Evolutionary conservation across 2,888 invertebrate genomes (phyloP).

Genomic region (Cheilosia pagana): DNA sequence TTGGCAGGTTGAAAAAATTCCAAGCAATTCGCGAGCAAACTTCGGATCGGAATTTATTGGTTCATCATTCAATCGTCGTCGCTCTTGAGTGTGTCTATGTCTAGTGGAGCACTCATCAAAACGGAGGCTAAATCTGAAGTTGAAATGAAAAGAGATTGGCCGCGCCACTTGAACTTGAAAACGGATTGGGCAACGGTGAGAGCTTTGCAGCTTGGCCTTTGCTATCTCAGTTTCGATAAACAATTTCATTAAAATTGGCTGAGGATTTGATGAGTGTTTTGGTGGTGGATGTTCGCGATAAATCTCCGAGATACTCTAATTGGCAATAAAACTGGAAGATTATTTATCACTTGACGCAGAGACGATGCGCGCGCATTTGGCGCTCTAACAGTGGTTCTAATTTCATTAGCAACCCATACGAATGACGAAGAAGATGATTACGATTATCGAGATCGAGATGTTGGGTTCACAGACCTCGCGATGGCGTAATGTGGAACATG

Average conservation of each 20-base stretch:
- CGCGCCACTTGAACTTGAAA: conserved; percentile 65
- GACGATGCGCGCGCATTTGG: not conserved
- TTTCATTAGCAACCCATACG: conserved; percentile 38
- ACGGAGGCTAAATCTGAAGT: not conserved
- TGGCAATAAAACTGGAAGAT: conserved; percentile 58
- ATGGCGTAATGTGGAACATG: conserved; percentile 26
- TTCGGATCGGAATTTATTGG: not conserved
- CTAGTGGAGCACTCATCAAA: conserved; percentile 3
- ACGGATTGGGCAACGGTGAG: conserved; percentile 3
- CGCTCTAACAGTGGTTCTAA: conserved; percentile 17
- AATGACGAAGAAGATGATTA: conserved; percentile 19
- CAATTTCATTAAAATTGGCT: conserved; percentile 23
- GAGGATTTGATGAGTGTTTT: not conserved
- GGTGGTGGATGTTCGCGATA: not conserved
- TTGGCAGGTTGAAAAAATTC: conserved; percentile 6
- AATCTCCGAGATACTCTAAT: conserved; percentile 53
- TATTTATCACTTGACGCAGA: conserved; percentile 63
- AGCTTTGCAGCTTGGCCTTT: not conserved
- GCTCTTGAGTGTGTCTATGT: not conserved
- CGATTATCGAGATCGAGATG: not conserved
- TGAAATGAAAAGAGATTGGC: conserved; percentile 32
- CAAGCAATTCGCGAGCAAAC: conserved; percentile 3
- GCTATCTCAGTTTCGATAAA: conserved; percentile 12
- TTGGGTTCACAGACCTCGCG: conserved; percentile 36
- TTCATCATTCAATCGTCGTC: conserved; percentile 28